Base-by-base conservation (phyloP, 2,797 vertebrate species). In the Peromyscus attwateri region DNA sequence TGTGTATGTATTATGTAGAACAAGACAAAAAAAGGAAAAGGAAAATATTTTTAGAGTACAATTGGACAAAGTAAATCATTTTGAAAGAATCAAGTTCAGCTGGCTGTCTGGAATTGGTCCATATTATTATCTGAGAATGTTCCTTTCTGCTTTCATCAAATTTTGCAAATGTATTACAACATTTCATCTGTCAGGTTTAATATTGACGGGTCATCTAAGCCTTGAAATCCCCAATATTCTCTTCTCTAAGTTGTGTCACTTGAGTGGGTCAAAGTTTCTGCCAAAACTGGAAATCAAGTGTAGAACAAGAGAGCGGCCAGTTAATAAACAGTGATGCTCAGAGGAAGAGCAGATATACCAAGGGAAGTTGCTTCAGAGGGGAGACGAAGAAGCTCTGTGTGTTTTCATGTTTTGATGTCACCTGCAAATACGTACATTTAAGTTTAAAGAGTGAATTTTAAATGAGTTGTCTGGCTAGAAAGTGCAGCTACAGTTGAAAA, bases 141-240 rank as follows among this genome's bases (percentile, higher is more conserved):
- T 95, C 95, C 97, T 97, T 98, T 95, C 95, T 97, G 94, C 95
- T 98, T 98, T 97, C 92, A 95, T 95, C 97, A 96, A 80, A 96
- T 97, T 97, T 98, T 95, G 82, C 92, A 91, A 96, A 95, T 92
- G 19, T 90, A 95, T 98, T 91, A 70, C 77, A 97, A 80, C 46
- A 2, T 98, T 97, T 98, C 94, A 49, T 93, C 97, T 98, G 98
- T 95, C 97, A 96, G 81, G 60, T 92, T 94, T 96, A 92, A 98
- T 93, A 83, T 49, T 55, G 37, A 92, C 49, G 76, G 96, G 80
- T 62, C 81, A 31, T 43, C 71, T 94, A 92, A 98, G 81, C 84
- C 85, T 97, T 46, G 0, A 7, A 46, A 87, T 97, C 97, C 90
- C 79, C 92, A 94, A 94, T 79, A 83, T 89, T 93, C 25, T 96